These are phyloP conservation scores for Anableps anableps DNA, from an alignment of 2,797 vertebrate genomes.

Conservation along the genomic window DNA sequence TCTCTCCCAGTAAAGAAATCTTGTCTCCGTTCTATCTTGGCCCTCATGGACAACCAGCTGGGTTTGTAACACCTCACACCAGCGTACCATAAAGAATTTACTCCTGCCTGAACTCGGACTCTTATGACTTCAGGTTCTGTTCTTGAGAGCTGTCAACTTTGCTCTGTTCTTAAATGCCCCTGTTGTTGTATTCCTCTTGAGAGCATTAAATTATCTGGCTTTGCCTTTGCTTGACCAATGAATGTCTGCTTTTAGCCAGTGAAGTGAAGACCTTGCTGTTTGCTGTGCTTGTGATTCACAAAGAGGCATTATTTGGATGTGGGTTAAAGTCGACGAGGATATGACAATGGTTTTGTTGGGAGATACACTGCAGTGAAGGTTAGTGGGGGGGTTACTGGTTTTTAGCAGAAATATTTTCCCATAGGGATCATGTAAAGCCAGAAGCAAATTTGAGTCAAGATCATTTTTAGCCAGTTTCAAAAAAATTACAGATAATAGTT, in stretches of 20 bases:
- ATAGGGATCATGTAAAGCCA: conserved; percentile 45
- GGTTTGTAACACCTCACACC: conserved; percentile 55
- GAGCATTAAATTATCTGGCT: conserved; percentile 54
- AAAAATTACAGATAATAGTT: conserved; percentile 1
- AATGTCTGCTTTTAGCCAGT: conserved; percentile 56
- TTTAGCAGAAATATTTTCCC: conserved; percentile 45
- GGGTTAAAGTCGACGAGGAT: conserved; percentile 39
- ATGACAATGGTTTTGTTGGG: conserved; percentile 51
- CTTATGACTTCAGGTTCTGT: conserved; percentile 66
- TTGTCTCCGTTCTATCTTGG: conserved; percentile 64
- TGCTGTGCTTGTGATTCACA: conserved; percentile 51
- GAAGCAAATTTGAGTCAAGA: conserved; percentile 46
- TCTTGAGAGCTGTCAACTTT: conserved; percentile 58
- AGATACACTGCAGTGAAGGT: conserved; percentile 50
- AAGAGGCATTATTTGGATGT: conserved; percentile 45
- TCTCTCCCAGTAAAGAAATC: conserved; percentile 68
- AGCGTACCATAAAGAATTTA: conserved; percentile 42
- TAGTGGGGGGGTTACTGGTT: conserved; percentile 45
- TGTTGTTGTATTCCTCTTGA: conserved; percentile 50
- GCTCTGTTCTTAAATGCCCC: conserved; percentile 57
- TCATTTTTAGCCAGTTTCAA: conserved; percentile 23
- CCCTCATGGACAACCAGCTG: conserved; percentile 67
- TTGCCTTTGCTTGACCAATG: conserved; percentile 38
- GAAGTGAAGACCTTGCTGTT: conserved; percentile 62
- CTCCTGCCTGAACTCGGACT: conserved; percentile 54